Percentiles rank a stretch among this genome's conserved stretches.
Evolutionary conservation across 2,888 invertebrate species (phyloP).

Genomic region (Hyposoter didymator): DNA sequence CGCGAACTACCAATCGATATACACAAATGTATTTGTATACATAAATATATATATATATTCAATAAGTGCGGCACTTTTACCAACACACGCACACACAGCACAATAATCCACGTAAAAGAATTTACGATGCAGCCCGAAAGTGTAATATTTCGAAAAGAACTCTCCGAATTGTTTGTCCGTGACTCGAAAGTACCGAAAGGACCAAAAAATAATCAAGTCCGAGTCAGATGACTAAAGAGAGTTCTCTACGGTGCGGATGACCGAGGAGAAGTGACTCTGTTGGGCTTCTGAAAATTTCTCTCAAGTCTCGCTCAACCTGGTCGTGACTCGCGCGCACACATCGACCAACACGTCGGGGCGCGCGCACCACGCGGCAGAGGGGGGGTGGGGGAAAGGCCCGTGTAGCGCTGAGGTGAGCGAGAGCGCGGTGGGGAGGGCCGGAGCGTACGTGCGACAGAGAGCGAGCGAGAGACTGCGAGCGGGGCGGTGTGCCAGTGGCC

Average conservation of each 20-base stretch:
- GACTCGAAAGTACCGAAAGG: not conserved
- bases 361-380: slow-evolving; percentile 6
- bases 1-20: not conserved
- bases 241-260: slow-evolving; percentile 70
- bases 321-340: slow-evolving; percentile 22
- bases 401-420: slow-evolving; percentile 26
- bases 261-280: slow-evolving; percentile 77
- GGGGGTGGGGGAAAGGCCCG: slow-evolving; percentile 45
- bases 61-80: not conserved
- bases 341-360: slow-evolving; percentile 9
- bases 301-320: slow-evolving; percentile 79
- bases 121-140: not conserved
- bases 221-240: slow-evolving; percentile 32
- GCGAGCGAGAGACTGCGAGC: slow-evolving; percentile 31
- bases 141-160: not conserved
- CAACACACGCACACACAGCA: not conserved
- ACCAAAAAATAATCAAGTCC: not conserved
- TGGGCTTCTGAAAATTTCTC: slow-evolving; percentile 78
- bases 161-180: not conserved
- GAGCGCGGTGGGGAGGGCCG: not conserved
- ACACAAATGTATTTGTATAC: not conserved
- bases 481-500: slow-evolving; percentile 66
- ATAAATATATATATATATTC: not conserved
- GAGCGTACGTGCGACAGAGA: not conserved
- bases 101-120: not conserved